Evolutionary conservation across 2,888 invertebrate species (phyloP), one percentile per base, ranked within the genome.

Genomic region (Caradrina kadenii): DNA sequence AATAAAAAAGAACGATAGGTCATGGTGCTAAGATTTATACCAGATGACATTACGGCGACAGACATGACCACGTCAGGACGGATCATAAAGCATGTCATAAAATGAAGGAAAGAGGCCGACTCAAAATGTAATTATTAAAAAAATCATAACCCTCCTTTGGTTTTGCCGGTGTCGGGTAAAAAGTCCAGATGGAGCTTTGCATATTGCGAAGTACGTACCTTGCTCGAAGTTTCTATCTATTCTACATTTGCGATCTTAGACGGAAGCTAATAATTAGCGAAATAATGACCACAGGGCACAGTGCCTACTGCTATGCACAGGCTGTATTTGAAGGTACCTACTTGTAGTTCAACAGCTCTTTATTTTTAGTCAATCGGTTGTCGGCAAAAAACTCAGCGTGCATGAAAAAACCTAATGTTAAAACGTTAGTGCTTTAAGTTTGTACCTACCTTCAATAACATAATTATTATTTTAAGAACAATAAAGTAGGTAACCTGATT

Each of bases 401-500:
- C 21, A 49, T 15, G 19, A 4, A 39, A 39, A 11, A 26, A 26
- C 2, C 26, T 4, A 26, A 26, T 26, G 26, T 26, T 26, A 26
- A 4, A 26, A 26, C 26, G 26, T 26, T 26, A 26, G 26, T 26
- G 26, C 8, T 13, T 39, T 8, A 35, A 35, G 8, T 35, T 35
- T 35, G 8, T 35, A 8, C 11, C 11, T 39, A 13, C 11, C 35
- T 35, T 8, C 8, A 39, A 11, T 39, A 1, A 11, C 11, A 13
- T 39, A 39, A 39, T 39, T 39, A 39, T 39, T 39, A 39, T 39
- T 13, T 39, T 17, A 13, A 17, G 45, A 42, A 26, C 39, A 68
- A 26, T 45, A 22, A 11, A 45, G 60, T 21, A 11, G 2, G 26
- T 42, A 55, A 84, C 84, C 77, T 70, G 69, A 62, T 50, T 19